Conservation (phyloP, 2,113 vertebrate species). For the Aphyosemion australe region DNA sequence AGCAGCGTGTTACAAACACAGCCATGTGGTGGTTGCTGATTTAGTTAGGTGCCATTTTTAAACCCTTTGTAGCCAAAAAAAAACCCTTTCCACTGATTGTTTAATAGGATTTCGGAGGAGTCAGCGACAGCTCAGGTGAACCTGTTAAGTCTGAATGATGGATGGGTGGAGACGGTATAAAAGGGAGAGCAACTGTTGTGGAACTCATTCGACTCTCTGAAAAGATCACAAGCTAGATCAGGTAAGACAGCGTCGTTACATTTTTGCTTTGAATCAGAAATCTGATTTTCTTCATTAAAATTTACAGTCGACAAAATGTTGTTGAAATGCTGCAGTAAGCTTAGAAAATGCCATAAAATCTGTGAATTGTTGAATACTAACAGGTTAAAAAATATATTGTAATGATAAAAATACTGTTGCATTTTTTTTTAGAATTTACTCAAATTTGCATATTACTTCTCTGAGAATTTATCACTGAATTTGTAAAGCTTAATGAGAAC, state of each 20-base stretch:
- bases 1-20: conserved; percentile 22
- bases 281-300: neutral
- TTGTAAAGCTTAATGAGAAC: too few species aligned
- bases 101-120: conserved; percentile 74
- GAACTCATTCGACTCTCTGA: conserved; percentile 18
- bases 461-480: too few species aligned
- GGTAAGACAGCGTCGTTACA: conserved; percentile 46
- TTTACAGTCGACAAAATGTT: neutral
- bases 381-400: neutral
- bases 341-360: neutral
- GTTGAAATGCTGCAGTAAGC: neutral
- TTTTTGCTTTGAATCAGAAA: neutral
- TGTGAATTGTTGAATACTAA: too few species aligned
- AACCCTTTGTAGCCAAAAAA: conserved; percentile 59
- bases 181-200: conserved; percentile 33
- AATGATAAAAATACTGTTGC: too few species aligned
- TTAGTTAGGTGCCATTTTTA: conserved; percentile 64
- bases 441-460: too few species aligned
- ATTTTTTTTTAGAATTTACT: too few species aligned
- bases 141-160: conserved; percentile 40
- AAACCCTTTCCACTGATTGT: conserved; percentile 61
- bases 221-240: conserved; percentile 26
- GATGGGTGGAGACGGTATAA: conserved; percentile 62
- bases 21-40: conserved; percentile 33
- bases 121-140: conserved; percentile 37